Base-by-base conservation (phyloP, 2,113 vertebrate genomes). In the Coptodon rendalli region DNA sequence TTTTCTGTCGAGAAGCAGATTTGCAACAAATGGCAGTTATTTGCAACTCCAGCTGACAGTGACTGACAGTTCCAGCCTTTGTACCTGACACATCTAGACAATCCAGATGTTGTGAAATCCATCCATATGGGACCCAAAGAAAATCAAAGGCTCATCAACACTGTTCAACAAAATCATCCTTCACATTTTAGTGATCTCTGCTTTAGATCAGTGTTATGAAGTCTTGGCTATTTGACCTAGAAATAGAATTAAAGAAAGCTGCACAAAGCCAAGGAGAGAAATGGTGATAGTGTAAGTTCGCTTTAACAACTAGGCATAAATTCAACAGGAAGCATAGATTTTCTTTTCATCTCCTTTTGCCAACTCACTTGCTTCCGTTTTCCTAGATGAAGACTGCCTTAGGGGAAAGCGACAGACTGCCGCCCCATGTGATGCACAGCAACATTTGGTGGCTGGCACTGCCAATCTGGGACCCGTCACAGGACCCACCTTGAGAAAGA, bases 361-460 rank as follows among this genome's bases (percentile, higher is more conserved):
- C 54, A 56, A 48, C 79, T 63, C 45, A 12, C 82, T 56, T 1
- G 36, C 81, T 87, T 89, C 82, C 34, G 6, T 85, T 88, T 89
- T 78, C 45, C 36, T 81, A 66, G 17, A 80, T 80, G 86, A 82
- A 82, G 14, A 38, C 7, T 9, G 82, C 90, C 86, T 86, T 7
- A 13, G 89, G 95, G 89, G 82, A 79, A 82, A 94, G 91, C 36
- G 87, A 94, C 96, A 96, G 94, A 95, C 95, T 89, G 93, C 76
- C 6, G 43, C 93, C 85, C 91, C 80, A 87, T 85, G 86, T 93
- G 94, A 92, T 13, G 53, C 91, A 88, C 91, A 9, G 76, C 61
- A 27, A 61, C 73, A 73, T 91, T 89, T 91, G 95, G 90, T 85
- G 84, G 43, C 91, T 86, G 87, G 83, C 85, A 56, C 66, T 31